phyloP scores from a whole-genome alignment of 2,888 invertebrate genomes.

The Flabesymbios commensalis region DNA sequence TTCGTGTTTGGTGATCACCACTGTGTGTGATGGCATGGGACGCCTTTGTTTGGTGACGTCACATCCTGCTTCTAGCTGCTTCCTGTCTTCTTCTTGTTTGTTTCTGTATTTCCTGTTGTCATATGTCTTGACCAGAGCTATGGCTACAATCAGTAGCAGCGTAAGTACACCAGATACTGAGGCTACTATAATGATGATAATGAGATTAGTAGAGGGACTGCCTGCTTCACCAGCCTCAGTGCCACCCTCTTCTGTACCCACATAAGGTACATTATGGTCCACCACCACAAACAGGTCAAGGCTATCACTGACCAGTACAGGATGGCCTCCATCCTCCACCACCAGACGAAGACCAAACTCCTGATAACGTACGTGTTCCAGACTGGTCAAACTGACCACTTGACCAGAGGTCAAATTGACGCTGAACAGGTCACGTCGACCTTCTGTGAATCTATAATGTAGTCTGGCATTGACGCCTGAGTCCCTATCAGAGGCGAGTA shows the following conservation, averaged over 20 bases:
- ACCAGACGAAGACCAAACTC: not conserved
- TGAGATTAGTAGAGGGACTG: constrained; percentile 18
- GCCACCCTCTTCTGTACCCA: not conserved
- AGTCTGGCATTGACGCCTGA: constrained; percentile 1
- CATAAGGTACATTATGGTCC: not conserved
- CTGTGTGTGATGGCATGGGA: too few relatives aligned
- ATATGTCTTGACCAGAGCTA: constrained; percentile 18
- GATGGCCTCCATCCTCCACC: constrained; percentile 7
- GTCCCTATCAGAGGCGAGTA: constrained; percentile 12
- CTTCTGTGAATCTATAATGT: not conserved
- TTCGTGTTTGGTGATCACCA: too few relatives aligned
- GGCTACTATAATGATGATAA: constrained; percentile 30
- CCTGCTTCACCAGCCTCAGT: not conserved
- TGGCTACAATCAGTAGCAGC: constrained; percentile 28
- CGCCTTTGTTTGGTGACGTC: too few relatives aligned
- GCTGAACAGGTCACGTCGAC: not conserved
- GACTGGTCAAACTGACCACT: not conserved
- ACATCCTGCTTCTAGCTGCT: too few relatives aligned
- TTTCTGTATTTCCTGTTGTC: constrained; percentile 2
- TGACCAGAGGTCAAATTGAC: constrained; percentile 5
- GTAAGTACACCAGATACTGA: constrained; percentile 26
- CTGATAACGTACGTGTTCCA: not conserved
- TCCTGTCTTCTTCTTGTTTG: constrained; percentile 23
- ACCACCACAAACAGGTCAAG: too few relatives aligned
- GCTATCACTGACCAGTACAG: constrained; percentile 6